A percentile compares a stretch with the other conserved stretches of the same genome.
Evolutionary conservation across 2,888 invertebrate species (phyloP).

Genomic region (Thera obeliscata): DNA sequence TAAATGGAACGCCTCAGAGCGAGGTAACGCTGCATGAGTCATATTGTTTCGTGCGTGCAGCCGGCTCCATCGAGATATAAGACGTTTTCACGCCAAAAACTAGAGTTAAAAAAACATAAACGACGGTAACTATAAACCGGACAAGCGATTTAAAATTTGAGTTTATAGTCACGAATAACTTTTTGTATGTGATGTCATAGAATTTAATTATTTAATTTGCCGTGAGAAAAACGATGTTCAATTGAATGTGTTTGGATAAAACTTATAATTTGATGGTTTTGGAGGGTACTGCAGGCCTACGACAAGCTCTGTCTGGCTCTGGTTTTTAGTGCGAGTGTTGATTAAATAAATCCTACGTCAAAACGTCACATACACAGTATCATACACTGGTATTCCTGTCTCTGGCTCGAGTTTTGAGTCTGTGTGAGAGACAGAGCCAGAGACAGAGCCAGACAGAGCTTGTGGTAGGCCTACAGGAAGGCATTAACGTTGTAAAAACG

Average conservation of each 20-base stretch:
- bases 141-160: slow-evolving; percentile 25
- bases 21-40: too few relatives aligned
- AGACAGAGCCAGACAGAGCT: too few relatives aligned
- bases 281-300: slow-evolving; percentile 8
- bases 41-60: too few relatives aligned
- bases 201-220: slow-evolving; percentile 27
- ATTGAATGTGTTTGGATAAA: slow-evolving; percentile 27
- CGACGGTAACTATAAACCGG: slow-evolving; percentile 24
- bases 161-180: slow-evolving; percentile 28
- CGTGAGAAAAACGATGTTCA: slow-evolving; percentile 36
- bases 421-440: too few relatives aligned
- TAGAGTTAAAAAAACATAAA: slow-evolving; percentile 18
- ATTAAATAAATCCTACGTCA: too few relatives aligned
- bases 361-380: too few relatives aligned
- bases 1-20: too few relatives aligned
- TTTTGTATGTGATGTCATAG: slow-evolving; percentile 37
- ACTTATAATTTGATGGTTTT: slow-evolving; percentile 13
- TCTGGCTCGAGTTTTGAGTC: too few relatives aligned
- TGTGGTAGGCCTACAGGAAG: not conserved
- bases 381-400: too few relatives aligned
- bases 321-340: too few relatives aligned
- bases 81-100: not conserved
- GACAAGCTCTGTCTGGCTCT: too few relatives aligned
- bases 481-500: slow-evolving; percentile 2
- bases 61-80: too few relatives aligned